Evolutionary conservation across 2,113 vertebrate genomes (phyloP), one percentile per base, ranked within the genome.

Genomic region (Microcebus murinus): DNA sequence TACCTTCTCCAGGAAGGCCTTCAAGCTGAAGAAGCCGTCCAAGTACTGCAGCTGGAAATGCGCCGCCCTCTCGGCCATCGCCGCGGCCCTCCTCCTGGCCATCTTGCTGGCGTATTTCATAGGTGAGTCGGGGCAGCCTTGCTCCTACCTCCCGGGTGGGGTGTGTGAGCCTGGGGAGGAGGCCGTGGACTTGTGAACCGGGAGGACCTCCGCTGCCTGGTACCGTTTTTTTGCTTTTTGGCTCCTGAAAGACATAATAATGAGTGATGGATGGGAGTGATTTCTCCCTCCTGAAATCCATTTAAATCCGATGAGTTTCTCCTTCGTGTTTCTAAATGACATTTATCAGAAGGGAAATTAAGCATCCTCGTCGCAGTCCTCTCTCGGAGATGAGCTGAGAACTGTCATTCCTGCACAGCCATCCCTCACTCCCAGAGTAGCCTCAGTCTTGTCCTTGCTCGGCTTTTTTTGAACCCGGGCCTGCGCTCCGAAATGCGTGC

Each of bases 21-120:
- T 99, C 99, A 99, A 99, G 98, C 99, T 99, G 98, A 99, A 99
- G 99, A 99, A 99, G 65, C 99, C 99, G 80, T 99, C 99, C 97
- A 99, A 99, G 96, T 99, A 99, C 98, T 99, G 99, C 98, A 99
- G 99, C 99, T 99, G 99, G 99, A 99, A 99, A 98, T 99, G 99
- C 67, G 99, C 99, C 2, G 99, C 99, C 27, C 98, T 99, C 93
- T 99, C 99, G 0, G 99, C 99, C 96, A 99, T 99, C 36, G 98
- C 99, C 34, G 99, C 99, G 9, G 99, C 99, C 70, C 98, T 99
- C 74, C 99, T 99, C 95, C 98, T 99, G 98, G 99, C 99, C 94
- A 99, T 99, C 68, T 98, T 99, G 84, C 99, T 99, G 95, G 99
- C 99, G 0, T 99, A 99, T 98, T 99, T 99, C 98, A 99, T 99